A percentile compares a stretch with the other conserved stretches of the same genome.
phyloP scores from a whole-genome alignment of 2,888 invertebrate genomes.

The Melanostoma mellinum region DNA sequence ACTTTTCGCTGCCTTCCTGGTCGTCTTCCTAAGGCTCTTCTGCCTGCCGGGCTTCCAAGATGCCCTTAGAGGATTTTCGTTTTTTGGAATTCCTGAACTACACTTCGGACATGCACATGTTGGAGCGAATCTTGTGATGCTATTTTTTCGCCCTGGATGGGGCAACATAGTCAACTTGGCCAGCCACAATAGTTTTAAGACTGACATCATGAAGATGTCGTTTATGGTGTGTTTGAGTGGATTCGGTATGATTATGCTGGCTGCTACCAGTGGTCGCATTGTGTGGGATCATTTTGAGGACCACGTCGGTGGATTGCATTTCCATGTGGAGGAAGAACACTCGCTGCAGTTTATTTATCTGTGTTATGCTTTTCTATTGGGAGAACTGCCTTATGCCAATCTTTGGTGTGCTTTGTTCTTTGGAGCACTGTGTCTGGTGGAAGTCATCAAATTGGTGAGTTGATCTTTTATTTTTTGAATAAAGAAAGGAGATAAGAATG shows the following conservation, averaged over 20 bases:
- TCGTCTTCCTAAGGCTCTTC: slow-evolving; percentile 77
- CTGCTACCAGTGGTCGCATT: slow-evolving; percentile 77
- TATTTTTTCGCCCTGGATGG: slow-evolving; percentile 93
- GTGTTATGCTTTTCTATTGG: slow-evolving; percentile 78
- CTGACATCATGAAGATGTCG: slow-evolving; percentile 84
- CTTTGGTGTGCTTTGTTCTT: slow-evolving; percentile 91
- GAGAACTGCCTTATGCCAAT: slow-evolving; percentile 76
- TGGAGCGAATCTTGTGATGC: slow-evolving; percentile 79
- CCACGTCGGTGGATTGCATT: slow-evolving; percentile 78
- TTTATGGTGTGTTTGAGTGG: slow-evolving; percentile 78
- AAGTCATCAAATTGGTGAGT: slow-evolving; percentile 90
- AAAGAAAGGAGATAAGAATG: background rate
- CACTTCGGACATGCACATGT: slow-evolving; percentile 52
- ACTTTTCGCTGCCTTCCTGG: slow-evolving; percentile 77
- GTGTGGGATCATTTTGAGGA: slow-evolving; percentile 80
- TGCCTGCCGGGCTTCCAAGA: slow-evolving; percentile 74
- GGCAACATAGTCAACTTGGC: slow-evolving; percentile 92
- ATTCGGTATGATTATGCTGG: slow-evolving; percentile 76
- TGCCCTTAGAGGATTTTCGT: slow-evolving; percentile 71
- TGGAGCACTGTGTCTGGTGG: slow-evolving; percentile 88
- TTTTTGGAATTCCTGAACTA: slow-evolving; percentile 63
- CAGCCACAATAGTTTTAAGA: slow-evolving; percentile 90
- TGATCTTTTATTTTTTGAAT: background rate
- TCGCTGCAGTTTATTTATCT: slow-evolving; percentile 79
- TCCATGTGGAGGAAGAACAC: slow-evolving; percentile 78